These are phyloP conservation scores for Aphidoletes aphidimyza DNA, from an alignment of 2,888 invertebrate species.

Conservation along the genomic window DNA sequence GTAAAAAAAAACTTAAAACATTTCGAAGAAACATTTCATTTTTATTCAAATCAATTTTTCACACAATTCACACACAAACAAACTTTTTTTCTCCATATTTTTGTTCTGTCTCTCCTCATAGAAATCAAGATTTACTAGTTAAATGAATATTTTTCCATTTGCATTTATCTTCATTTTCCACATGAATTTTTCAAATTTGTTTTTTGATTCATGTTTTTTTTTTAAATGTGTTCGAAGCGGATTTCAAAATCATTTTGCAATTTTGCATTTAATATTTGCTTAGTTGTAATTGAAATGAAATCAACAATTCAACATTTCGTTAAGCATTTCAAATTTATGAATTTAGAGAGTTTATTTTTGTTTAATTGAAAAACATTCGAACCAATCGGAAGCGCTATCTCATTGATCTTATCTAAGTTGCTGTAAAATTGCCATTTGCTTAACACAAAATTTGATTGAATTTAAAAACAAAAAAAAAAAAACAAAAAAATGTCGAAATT, in stretches of 20 bases:
- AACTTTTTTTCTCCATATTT: no score
- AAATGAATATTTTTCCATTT: no score
- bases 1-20: no score
- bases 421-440: constrained; percentile 21
- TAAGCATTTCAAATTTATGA: background rate
- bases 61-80: no score
- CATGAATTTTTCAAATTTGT: no score
- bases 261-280: constrained; percentile 30
- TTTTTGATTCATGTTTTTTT: background rate
- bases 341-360: background rate
- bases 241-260: background rate
- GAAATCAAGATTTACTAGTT: no score
- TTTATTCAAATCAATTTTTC: no score
- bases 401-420: background rate
- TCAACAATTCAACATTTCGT: background rate
- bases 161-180: no score
- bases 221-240: background rate
- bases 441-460: constrained; percentile 62
- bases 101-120: no score
- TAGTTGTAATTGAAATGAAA: background rate
- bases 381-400: background rate
- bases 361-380: background rate
- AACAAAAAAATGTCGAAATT: constrained; percentile 59
- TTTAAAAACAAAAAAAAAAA: constrained; percentile 61
- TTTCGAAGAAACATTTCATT: no score